phyloP scores from a whole-genome alignment of 2,797 vertebrate species.

The Fringilla coelebs region DNA sequence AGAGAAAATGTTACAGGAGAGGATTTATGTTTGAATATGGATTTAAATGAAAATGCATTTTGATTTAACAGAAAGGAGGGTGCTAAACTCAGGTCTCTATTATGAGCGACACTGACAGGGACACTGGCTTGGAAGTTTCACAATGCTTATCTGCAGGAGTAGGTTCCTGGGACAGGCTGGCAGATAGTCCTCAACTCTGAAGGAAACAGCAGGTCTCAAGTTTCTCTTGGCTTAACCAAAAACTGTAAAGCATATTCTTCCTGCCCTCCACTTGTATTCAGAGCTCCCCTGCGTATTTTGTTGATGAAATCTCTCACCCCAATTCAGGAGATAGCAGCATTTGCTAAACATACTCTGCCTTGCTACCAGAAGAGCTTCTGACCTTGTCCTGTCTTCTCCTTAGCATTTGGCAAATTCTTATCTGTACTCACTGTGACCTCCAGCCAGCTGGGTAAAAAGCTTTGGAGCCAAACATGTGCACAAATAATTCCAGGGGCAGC shows the following conservation, averaged over 20 bases:
- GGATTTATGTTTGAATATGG: neutral
- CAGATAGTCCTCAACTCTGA: neutral
- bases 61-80: neutral
- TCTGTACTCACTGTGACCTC: constrained; percentile 69
- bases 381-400: constrained; percentile 61
- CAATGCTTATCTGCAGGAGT: neutral
- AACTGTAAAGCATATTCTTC: neutral
- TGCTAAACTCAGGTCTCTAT: neutral
- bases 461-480: constrained; percentile 49
- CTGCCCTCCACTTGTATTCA: neutral
- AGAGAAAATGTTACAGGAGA: neutral
- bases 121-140: neutral
- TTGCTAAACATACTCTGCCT: constrained; percentile 17
- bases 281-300: neutral
- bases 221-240: neutral
- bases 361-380: constrained; percentile 53
- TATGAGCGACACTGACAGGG: accelerated
- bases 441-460: constrained; percentile 58
- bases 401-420: constrained; percentile 61
- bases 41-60: neutral
- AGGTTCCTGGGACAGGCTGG: neutral
- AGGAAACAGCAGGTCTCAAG: neutral
- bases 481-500: constrained; percentile 66
- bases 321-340: neutral
- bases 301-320: constrained; percentile 56